phyloP scores from a whole-genome alignment of 2,888 invertebrate genomes.

The Helleia helle region DNA sequence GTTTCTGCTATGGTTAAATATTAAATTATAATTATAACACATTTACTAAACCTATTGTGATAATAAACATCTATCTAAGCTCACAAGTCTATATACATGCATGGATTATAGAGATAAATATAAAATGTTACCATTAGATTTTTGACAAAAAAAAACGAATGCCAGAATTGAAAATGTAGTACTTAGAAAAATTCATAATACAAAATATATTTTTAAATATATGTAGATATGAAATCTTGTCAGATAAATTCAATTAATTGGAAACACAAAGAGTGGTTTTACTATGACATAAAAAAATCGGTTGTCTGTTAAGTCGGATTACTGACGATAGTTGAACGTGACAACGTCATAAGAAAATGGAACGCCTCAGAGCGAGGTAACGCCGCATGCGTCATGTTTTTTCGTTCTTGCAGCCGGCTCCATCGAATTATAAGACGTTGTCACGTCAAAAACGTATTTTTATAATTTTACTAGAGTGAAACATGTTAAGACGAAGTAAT shows the following conservation, averaged over 20 bases:
- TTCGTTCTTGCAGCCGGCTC: too few relatives aligned
- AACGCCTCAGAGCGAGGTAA: too few relatives aligned
- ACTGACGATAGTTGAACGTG: too few relatives aligned
- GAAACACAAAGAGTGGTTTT: conserved; percentile 5
- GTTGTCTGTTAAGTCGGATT: too few relatives aligned
- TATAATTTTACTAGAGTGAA: too few relatives aligned
- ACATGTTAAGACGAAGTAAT: not conserved
- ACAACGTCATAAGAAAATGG: too few relatives aligned
- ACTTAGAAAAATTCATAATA: conserved; percentile 5
- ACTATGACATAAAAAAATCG: too few relatives aligned
- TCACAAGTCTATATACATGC: conserved; percentile 6
- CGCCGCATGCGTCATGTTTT: too few relatives aligned
- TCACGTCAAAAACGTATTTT: too few relatives aligned
- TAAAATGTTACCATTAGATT: too few relatives aligned
- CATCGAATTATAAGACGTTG: too few relatives aligned
- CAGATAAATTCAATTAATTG: not conserved
- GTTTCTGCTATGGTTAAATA: not conserved
- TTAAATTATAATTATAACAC: not conserved
- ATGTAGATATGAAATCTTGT: conserved; percentile 4
- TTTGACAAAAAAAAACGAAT: not conserved
- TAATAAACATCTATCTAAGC: conserved; percentile 4
- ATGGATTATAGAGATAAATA: not conserved
- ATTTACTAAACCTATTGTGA: conserved; percentile 1
- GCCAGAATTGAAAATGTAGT: not conserved
- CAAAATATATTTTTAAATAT: conserved; percentile 9